Evolutionary conservation across 2,113 vertebrate genomes (phyloP).

Genomic region (Caloenas nicobarica): DNA sequence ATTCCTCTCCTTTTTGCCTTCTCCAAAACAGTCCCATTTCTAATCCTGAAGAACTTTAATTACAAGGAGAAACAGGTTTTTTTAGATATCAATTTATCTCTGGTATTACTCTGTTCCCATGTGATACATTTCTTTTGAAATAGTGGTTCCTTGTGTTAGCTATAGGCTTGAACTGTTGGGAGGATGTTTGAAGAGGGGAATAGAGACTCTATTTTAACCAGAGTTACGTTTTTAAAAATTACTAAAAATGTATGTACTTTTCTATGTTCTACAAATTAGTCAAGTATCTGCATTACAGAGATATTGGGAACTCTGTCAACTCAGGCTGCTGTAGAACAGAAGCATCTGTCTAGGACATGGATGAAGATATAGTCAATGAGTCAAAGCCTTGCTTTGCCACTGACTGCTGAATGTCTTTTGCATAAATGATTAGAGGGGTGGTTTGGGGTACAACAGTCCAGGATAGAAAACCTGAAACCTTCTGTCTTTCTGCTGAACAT

Average conservation of each 20-base stretch:
- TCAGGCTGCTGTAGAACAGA: neutral
- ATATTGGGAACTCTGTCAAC: neutral
- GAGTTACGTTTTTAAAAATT: neutral
- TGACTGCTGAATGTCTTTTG: neutral
- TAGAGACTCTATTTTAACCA: neutral
- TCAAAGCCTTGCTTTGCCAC: neutral
- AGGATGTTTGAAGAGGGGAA: neutral
- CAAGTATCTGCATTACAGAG: neutral
- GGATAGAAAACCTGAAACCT: neutral
- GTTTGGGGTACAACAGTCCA: neutral
- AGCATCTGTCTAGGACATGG: neutral
- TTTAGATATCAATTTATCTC: neutral
- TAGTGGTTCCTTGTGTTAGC: neutral
- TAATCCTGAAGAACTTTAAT: neutral
- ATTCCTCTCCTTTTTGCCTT: neutral
- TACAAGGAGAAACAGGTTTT: neutral
- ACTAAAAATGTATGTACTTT: neutral
- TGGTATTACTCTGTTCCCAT: neutral
- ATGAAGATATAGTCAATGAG: neutral
- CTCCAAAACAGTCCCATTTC: neutral
- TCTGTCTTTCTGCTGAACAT: neutral
- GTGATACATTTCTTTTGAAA: neutral
- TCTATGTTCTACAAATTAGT: neutral
- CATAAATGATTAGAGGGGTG: neutral
- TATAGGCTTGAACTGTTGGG: neutral